These are phyloP conservation scores for Drosophila aldrichi DNA, from an alignment of 2,888 invertebrate genomes.

Conservation along the genomic window DNA sequence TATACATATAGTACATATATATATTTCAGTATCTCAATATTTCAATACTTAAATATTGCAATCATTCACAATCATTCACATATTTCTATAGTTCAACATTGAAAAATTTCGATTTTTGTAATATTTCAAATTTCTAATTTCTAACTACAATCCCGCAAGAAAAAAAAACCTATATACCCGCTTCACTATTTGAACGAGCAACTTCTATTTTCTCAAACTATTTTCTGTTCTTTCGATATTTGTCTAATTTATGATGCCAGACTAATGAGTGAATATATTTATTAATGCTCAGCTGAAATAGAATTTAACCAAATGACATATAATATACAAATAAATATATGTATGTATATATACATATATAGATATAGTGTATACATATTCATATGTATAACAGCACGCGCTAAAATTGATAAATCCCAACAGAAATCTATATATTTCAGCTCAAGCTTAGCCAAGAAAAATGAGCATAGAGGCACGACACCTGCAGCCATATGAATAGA, in stretches of 20 bases:
- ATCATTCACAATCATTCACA: background rate
- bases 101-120: background rate
- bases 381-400: conserved; percentile 18
- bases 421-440: background rate
- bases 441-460: background rate
- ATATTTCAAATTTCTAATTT: no score
- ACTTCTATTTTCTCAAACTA: conserved; percentile 13
- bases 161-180: background rate
- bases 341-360: conserved; percentile 10
- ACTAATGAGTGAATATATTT: conserved; percentile 76
- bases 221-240: conserved; percentile 57
- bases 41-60: background rate
- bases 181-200: background rate
- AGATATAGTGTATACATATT: background rate
- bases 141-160: no score
- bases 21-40: background rate
- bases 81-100: background rate
- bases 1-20: no score
- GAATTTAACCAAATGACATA: conserved; percentile 20
- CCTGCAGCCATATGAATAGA: background rate
- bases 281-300: conserved; percentile 52
- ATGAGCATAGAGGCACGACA: background rate
- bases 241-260: conserved; percentile 68
- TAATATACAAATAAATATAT: conserved; percentile 7
- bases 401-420: conserved; percentile 43